Conservation (phyloP, 2,113 vertebrate genomes). For the Triplophysa siluroides region DNA sequence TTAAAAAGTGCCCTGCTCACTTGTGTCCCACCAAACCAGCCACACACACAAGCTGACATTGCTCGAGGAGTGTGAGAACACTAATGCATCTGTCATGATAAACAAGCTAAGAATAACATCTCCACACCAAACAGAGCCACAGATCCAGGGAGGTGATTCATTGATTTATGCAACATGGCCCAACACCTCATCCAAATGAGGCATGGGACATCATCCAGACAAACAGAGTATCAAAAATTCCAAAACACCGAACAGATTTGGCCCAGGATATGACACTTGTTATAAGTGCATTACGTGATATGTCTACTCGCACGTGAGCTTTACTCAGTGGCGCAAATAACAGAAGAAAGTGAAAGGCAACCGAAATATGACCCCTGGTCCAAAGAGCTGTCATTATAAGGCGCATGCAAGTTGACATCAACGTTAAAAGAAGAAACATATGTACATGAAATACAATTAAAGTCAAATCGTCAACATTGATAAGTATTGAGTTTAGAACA, state of each 20-base stretch:
- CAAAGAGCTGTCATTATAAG: conserved; percentile 15
- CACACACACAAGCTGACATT: conserved; percentile 77
- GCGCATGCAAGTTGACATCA: neutral
- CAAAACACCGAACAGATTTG: neutral
- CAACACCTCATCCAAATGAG: conserved; percentile 81
- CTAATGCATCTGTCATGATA: conserved; percentile 92
- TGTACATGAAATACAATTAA: neutral
- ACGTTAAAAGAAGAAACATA: neutral
- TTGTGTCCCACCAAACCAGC: conserved; percentile 3
- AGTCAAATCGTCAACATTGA: neutral
- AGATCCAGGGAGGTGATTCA: conserved; percentile 89
- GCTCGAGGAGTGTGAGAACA: conserved; percentile 80
- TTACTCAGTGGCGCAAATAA: neutral
- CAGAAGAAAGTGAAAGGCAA: conserved; percentile 11
- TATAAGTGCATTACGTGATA: conserved; percentile 13
- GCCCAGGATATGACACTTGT: neutral
- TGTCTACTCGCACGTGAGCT: neutral
- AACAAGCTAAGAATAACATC: conserved; percentile 93
- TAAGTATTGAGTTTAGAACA: neutral
- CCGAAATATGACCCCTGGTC: conserved; percentile 17
- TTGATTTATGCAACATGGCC: conserved; percentile 78
- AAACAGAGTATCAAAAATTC: conserved; percentile 6
- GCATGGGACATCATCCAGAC: conserved; percentile 10
- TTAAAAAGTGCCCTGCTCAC: conserved; percentile 7
- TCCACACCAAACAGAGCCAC: conserved; percentile 86